These are phyloP conservation scores for Callospermophilus lateralis DNA, from an alignment of 2,113 vertebrate genomes.

Conservation along the genomic window DNA sequence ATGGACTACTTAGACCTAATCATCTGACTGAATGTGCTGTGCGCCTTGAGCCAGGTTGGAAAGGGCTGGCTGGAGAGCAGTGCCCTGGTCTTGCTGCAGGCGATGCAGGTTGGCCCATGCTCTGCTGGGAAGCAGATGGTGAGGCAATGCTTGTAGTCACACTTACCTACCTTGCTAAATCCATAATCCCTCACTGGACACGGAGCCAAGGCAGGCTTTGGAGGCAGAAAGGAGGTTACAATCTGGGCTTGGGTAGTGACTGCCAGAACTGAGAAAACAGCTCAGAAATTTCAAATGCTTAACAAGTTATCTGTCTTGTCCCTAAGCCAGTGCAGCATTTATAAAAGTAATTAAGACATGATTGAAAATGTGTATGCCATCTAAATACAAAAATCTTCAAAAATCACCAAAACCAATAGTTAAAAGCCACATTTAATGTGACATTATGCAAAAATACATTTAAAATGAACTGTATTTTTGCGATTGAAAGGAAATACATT, in stretches of 20 bases:
- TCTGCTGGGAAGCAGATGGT: conserved; percentile 99
- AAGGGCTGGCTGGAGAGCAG: conserved; percentile 95
- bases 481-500: conserved; percentile 57
- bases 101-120: conserved; percentile 99
- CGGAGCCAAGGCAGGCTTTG: conserved; percentile 99
- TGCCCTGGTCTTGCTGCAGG: conserved; percentile 99
- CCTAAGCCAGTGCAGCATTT: conserved; percentile 96
- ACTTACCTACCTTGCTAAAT: conserved; percentile 99
- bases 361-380: conserved; percentile 96
- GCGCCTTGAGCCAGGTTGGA: conserved; percentile 98
- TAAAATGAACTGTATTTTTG: conserved; percentile 83
- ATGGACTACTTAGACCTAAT: conserved; percentile 99
- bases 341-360: conserved; percentile 99
- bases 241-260: conserved; percentile 97
- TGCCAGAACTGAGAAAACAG: conserved; percentile 98
- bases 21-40: conserved; percentile 99
- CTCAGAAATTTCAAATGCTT: conserved; percentile 99
- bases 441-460: conserved; percentile 83
- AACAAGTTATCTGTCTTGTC: conserved; percentile 99
- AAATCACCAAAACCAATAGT: conserved; percentile 91
- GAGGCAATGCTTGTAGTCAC: conserved; percentile 99
- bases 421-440: conserved; percentile 89
- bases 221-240: conserved; percentile 99
- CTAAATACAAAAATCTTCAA: conserved; percentile 91
- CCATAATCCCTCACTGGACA: conserved; percentile 99